These are phyloP conservation scores for Calliopum simillimum DNA, from an alignment of 2,888 invertebrate species.

Conservation along the genomic window DNA sequence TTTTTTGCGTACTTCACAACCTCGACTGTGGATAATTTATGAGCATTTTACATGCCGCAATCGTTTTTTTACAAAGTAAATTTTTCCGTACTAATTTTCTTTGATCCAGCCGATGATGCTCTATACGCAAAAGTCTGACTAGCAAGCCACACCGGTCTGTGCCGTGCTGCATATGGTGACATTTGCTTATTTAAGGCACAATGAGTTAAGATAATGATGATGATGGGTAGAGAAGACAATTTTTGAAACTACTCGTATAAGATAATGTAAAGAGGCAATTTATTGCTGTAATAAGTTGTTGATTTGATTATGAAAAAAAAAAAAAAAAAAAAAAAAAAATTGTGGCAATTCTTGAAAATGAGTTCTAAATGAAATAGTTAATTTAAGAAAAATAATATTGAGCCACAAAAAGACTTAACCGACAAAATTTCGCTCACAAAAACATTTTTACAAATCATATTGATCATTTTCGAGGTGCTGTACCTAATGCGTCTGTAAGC, in stretches of 20 bases:
- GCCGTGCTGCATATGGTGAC: slow-evolving; percentile 23
- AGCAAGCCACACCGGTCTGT: neutral
- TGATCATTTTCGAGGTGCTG: too few species aligned
- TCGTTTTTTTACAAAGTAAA: slow-evolving; percentile 25
- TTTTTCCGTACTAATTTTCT: slow-evolving; percentile 28
- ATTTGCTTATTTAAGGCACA: slow-evolving; percentile 29
- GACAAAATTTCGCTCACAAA: too few species aligned
- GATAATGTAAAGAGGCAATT: too few species aligned
- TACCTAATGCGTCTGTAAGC: too few species aligned
- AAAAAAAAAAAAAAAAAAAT: too few species aligned
- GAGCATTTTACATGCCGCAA: slow-evolving; percentile 28
- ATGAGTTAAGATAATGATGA: neutral
- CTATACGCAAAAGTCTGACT: too few species aligned
- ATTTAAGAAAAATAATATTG: neutral
- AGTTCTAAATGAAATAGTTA: neutral
- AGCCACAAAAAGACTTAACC: too few species aligned
- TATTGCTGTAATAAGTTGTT: too few species aligned
- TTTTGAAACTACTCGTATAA: too few species aligned
- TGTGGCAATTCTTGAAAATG: neutral
- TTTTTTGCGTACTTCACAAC: slow-evolving; percentile 18
- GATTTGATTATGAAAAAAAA: too few species aligned
- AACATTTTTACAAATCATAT: too few species aligned
- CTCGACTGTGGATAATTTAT: slow-evolving; percentile 29
- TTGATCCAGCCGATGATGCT: slow-evolving; percentile 29
- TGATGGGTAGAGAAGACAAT: too few species aligned